Evolutionary conservation across 2,113 vertebrate genomes (phyloP), one percentile per base, ranked within the genome.

Genomic region (Poicephalus meyeri): DNA sequence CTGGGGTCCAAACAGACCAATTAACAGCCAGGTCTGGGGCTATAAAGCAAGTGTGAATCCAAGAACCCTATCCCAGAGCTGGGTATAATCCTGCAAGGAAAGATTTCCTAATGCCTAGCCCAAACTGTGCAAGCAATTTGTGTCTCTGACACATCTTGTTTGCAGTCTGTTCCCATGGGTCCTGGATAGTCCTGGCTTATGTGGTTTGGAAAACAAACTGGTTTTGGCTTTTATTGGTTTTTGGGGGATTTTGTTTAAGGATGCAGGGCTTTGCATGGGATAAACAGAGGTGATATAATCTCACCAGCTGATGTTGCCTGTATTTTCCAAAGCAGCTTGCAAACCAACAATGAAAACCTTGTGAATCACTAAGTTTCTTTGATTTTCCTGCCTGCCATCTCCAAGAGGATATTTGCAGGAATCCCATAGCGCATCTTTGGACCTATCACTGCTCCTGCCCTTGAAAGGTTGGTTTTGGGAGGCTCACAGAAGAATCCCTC

Each of bases 181-280:
- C 72, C 39, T 37, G 25, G n/a, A 41, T 5, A 91, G 44, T 60
- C 23, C 16, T 10, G 44, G 10, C 4, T 58, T 41, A 21, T 10
- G 47, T 5, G 4, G 16, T 64, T 76, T 71, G 52, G 52, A 79
- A 88, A 65, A 79, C 28, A 85, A 81, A 53, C 26, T 49, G 9
- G 0, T 26, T 39, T 20, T 19, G 33, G 24, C 2, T 39, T n/a
- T 44, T 11, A 13, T 81, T 25, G 13, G 2, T 23, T 26, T 11
- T 11, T 23, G 4, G 6, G 55, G 20, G 6, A 47, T 13, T 35
- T n/a, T 39, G 44, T 9, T 55, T 55, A 33, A 28, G 26, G 24
- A 18, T n/a, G 14, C 5, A 16, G 56, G 29, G 52, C 31, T 85
- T 73, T 85, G 37, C 15, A 15, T 9, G 44, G 23, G 71, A 63